Conservation (phyloP, 2,797 vertebrate species). For the Leptatherina wallacei region DNA sequence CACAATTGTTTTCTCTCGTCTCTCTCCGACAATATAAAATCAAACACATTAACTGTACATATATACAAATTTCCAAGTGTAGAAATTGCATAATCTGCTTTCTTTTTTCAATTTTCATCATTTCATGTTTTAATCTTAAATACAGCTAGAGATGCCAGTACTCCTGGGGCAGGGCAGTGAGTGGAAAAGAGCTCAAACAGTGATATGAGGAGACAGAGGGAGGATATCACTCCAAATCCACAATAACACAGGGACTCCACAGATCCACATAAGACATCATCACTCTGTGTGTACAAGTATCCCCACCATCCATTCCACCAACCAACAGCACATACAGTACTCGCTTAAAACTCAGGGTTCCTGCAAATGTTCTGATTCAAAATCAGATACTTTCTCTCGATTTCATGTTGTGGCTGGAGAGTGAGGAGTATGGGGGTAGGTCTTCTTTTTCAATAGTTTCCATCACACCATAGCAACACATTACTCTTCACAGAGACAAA, state of each 20-base stretch:
- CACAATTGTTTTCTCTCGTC: conserved; percentile 80
- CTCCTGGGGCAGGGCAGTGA: conserved; percentile 75
- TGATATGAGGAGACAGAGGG: conserved; percentile 62
- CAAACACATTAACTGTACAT: conserved; percentile 91
- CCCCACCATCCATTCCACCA: conserved; percentile 49
- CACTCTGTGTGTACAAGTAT: conserved; percentile 42
- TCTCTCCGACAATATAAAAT: conserved; percentile 85
- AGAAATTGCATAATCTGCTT: conserved; percentile 91
- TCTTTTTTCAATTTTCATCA: conserved; percentile 80
- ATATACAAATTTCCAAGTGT: conserved; percentile 88
- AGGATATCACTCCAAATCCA: conserved; percentile 70
- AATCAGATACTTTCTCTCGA: conserved; percentile 12
- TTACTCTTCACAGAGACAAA: conserved; percentile 43
- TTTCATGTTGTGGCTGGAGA: conserved; percentile 10
- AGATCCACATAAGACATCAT: conserved; percentile 59
- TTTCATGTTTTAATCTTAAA: conserved; percentile 64
- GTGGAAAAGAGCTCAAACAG: conserved; percentile 67
- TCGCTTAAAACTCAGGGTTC: conserved; percentile 33
- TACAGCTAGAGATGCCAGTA: conserved; percentile 85
- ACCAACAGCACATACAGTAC: conserved; percentile 55
- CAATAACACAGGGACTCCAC: conserved; percentile 66
- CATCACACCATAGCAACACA: conserved; percentile 40
- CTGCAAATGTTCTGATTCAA: conserved; percentile 32
- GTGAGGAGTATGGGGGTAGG: conserved; percentile 4
- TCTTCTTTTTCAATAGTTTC: conserved; percentile 26